These are phyloP conservation scores for Acyrthosiphon pisum DNA, from an alignment of 1,140 invertebrate genomes.

Conservation along the genomic window DNA sequence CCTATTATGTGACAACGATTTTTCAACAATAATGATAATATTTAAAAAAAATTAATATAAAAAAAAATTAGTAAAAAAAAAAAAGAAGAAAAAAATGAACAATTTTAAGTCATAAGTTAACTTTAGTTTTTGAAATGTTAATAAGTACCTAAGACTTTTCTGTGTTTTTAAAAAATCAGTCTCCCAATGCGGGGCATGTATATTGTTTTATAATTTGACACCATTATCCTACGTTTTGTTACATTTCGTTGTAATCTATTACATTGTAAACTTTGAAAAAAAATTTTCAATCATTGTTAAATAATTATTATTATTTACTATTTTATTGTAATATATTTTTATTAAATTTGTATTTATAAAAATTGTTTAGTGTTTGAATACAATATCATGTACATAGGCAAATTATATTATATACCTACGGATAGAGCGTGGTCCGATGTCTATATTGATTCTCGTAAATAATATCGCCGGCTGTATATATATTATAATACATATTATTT, in stretches of 20 bases:
- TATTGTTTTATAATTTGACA: conserved; percentile 5
- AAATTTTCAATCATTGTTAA: conserved; percentile 36
- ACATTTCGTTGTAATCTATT: background rate
- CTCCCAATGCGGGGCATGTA: background rate
- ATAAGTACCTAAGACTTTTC: conserved; percentile 24
- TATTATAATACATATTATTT: conserved; percentile 3
- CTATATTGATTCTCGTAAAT: background rate
- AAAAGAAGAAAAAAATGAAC: conserved; percentile 23
- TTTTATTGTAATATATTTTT: conserved; percentile 43
- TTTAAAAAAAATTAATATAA: background rate
- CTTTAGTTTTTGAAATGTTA: conserved; percentile 30
- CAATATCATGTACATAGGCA: conserved; percentile 10
- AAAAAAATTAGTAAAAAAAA: conserved; percentile 13
- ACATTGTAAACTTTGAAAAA: conserved; percentile 4
- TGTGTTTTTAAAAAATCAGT: background rate
- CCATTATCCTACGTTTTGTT: background rate
- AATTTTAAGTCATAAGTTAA: conserved; percentile 3
- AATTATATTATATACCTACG: background rate
- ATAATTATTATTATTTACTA: conserved; percentile 8
- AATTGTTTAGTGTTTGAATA: conserved; percentile 19
- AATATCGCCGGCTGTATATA: background rate
- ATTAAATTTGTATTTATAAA: conserved; percentile 8
- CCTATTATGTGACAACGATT: background rate
- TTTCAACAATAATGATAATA: background rate
- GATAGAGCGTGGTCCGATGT: background rate